phyloP scores from a whole-genome alignment of 2,888 invertebrate species.

The Megastigmus dorsalis region DNA sequence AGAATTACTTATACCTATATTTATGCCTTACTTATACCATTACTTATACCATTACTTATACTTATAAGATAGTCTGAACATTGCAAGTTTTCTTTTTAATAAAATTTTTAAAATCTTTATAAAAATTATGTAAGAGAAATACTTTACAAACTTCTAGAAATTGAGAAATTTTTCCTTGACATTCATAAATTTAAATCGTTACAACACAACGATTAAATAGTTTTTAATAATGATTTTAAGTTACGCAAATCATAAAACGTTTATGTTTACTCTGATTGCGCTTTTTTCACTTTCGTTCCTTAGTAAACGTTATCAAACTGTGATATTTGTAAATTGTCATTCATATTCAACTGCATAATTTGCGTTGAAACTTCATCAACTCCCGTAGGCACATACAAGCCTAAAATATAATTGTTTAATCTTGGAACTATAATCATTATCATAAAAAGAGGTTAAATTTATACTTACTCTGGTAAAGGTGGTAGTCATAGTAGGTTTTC shows the following conservation, averaged over 20 bases:
- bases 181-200: background rate
- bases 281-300: background rate
- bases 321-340: background rate
- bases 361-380: conserved; percentile 32
- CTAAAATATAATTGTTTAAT: background rate
- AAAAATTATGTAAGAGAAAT: conserved; percentile 19
- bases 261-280: background rate
- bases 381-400: conserved; percentile 3
- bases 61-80: conserved; percentile 34
- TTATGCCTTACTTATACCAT: too few species aligned
- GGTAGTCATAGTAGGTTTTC: conserved; percentile 26
- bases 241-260: background rate
- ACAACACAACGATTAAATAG: background rate
- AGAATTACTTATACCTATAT: too few species aligned
- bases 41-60: too few species aligned
- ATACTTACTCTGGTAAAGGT: conserved; percentile 39
- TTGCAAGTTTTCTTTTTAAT: conserved; percentile 37
- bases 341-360: conserved; percentile 40
- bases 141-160: background rate
- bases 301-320: conserved; percentile 29
- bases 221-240: background rate
- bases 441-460: too few species aligned
- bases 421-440: background rate
- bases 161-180: background rate
- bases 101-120: conserved; percentile 13